Evolutionary conservation across 2,113 vertebrate species (phyloP), one percentile per base, ranked within the genome.

Genomic region (Pluvianellus socialis): DNA sequence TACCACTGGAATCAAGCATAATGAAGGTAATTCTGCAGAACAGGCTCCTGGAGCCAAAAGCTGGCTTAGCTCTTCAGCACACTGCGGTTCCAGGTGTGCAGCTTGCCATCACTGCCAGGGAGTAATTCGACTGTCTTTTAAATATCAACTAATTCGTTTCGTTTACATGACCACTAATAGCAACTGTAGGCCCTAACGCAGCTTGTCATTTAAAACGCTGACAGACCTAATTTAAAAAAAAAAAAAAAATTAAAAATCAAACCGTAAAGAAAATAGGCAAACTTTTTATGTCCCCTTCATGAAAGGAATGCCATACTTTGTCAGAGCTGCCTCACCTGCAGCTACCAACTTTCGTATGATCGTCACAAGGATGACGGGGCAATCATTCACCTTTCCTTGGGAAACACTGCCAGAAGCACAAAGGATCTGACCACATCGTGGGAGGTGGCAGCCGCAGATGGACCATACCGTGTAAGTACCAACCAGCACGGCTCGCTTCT

Each of bases 361-460:
- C 74, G 61, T 62, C 3, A 2, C 19, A 40, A 4, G 35, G 52
- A 68, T 4, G 66, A 56, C 0, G 0, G 35, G 70, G 85, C 1
- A 0, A 59, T 14, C 40, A 0, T 26, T 16, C 44, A 22, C 33
- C 53, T 61, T 17, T 33, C 32, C 5, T 5, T n/a, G 45, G 88
- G 44, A 38, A 83, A 53, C 11, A 28, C 35, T 14, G 15, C 1
- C 0, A 75, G 68, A 75, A 80, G 58, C 26, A 72, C 14, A 42
- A 23, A 75, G 71, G 33, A 14, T 0, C 30, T 33, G 42, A 81
- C 53, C 32, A 11, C 0, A 3, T 10, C 0, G 14, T 1, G 3
- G n/a, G 77, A 79, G 52, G 33, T 0, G 5, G 88, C 1, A 38
- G 66, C 10, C 3, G 1, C 0, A 33, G 30, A 49, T 0, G 1